phyloP scores from a whole-genome alignment of 2,888 invertebrate genomes.

The Hanleya hanleyi region DNA sequence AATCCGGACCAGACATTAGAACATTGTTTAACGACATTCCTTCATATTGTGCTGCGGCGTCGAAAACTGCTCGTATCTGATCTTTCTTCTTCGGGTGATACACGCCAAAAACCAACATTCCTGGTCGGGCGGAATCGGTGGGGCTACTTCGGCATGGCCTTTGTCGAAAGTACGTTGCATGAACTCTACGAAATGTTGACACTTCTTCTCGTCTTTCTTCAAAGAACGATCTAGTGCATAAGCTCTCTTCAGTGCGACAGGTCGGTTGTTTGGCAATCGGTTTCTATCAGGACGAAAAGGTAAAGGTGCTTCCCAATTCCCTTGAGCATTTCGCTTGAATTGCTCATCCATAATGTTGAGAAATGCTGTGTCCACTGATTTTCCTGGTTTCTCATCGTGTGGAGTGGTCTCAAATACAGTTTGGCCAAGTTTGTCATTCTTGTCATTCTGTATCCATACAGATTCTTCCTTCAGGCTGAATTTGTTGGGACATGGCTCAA shows the following conservation, averaged over 20 bases:
- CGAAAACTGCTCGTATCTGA: conserved; percentile 21
- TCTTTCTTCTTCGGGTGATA: conserved; percentile 26
- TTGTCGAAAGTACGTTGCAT: conserved; percentile 10
- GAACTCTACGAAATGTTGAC: too few species aligned
- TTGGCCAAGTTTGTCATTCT: not conserved
- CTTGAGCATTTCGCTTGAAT: conserved; percentile 6
- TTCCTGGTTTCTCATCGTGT: conserved; percentile 18
- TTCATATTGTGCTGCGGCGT: conserved; percentile 16
- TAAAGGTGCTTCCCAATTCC: conserved; percentile 22
- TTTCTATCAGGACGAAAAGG: conserved; percentile 14
- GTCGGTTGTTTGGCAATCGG: conserved; percentile 20
- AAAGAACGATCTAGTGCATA: not conserved
- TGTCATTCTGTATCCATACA: too few species aligned
- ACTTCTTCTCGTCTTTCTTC: too few species aligned
- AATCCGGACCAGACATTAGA: conserved; percentile 23
- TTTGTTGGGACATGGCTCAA: conserved; percentile 26
- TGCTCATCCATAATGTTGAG: conserved; percentile 13
- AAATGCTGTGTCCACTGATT: conserved; percentile 17
- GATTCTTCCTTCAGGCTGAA: conserved; percentile 24
- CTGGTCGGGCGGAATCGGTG: not conserved
- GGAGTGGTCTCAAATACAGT: conserved; percentile 3
- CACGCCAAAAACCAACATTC: conserved; percentile 18
- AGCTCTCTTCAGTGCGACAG: conserved; percentile 2
- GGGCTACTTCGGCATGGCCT: conserved; percentile 10
- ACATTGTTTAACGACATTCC: conserved; percentile 21